Evolutionary conservation across 2,888 invertebrate genomes (phyloP).

Genomic region (Callinectes sapidus): DNA sequence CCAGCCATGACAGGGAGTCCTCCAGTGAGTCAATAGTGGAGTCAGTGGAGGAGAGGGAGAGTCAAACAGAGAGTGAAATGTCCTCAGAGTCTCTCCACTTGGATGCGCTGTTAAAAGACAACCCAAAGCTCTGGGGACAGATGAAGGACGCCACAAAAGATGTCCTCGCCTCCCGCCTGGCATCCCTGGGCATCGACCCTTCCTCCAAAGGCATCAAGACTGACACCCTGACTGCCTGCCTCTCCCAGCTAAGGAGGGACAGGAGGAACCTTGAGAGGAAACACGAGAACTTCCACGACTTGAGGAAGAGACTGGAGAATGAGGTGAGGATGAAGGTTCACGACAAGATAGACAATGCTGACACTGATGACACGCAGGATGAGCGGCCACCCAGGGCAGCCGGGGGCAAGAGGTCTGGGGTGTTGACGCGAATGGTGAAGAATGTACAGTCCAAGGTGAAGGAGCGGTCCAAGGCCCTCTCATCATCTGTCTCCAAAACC

Average conservation of each 20-base stretch:
- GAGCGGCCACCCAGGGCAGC: neutral
- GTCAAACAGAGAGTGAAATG: slow-evolving; percentile 15
- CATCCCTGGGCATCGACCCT: slow-evolving; percentile 42
- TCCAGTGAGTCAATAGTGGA: slow-evolving; percentile 30
- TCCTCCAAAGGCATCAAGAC: slow-evolving; percentile 55
- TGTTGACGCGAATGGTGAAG: slow-evolving; percentile 53
- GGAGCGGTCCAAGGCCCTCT: slow-evolving; percentile 49
- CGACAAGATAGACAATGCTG: slow-evolving; percentile 52
- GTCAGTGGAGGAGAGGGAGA: slow-evolving; percentile 21
- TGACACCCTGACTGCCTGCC: slow-evolving; percentile 52
- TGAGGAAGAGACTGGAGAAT: slow-evolving; percentile 55
- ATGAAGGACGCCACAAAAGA: slow-evolving; percentile 61
- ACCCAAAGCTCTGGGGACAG: slow-evolving; percentile 63
- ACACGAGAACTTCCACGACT: slow-evolving; percentile 50
- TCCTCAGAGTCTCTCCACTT: slow-evolving; percentile 52
- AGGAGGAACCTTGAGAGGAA: slow-evolving; percentile 47
- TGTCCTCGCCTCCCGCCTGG: slow-evolving; percentile 50
- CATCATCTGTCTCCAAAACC: slow-evolving; percentile 51
- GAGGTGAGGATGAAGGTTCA: slow-evolving; percentile 56
- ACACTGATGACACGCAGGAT: slow-evolving; percentile 28
- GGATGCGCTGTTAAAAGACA: slow-evolving; percentile 48
- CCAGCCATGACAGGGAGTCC: neutral
- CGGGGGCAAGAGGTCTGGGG: slow-evolving; percentile 25
- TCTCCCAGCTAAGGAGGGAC: slow-evolving; percentile 57
- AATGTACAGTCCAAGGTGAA: slow-evolving; percentile 63